These are phyloP conservation scores for Drosophila equinoxialis DNA, from an alignment of 1,140 invertebrate species.

Conservation along the genomic window DNA sequence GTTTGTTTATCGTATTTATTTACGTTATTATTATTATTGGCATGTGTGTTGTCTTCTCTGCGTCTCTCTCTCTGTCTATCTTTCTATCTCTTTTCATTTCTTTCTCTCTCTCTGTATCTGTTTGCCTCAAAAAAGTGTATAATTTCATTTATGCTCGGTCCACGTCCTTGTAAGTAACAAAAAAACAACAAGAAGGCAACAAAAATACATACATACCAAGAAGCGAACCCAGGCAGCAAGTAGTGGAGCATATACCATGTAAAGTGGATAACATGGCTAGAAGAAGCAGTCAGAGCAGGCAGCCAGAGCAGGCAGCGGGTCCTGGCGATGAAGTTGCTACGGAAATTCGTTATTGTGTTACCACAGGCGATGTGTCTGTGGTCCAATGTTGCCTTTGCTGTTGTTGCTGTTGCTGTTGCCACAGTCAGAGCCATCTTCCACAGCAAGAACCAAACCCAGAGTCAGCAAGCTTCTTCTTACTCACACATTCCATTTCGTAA, in stretches of 20 bases:
- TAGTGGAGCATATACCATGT: slow-evolving; percentile 55
- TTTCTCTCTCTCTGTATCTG: slow-evolving; percentile 12
- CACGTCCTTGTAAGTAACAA: slow-evolving; percentile 29
- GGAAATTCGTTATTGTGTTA: slow-evolving; percentile 82
- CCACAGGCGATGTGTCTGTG: slow-evolving; percentile 80
- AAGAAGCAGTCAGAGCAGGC: slow-evolving; percentile 7
- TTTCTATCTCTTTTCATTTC: neutral
- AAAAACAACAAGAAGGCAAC: slow-evolving; percentile 3
- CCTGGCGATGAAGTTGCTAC: slow-evolving; percentile 75
- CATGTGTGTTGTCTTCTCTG: slow-evolving; percentile 31
- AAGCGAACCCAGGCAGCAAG: slow-evolving; percentile 44
- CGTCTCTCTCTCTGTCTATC: neutral
- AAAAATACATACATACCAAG: slow-evolving; percentile 26
- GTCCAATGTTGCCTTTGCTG: slow-evolving; percentile 65
- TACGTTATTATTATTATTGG: slow-evolving; percentile 38
- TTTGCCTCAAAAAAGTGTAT: slow-evolving; percentile 45
- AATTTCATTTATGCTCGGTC: slow-evolving; percentile 57
- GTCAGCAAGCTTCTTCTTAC: neutral
- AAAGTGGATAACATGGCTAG: slow-evolving; percentile 72
- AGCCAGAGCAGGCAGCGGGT: slow-evolving; percentile 37
- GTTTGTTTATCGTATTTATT: slow-evolving; percentile 54
- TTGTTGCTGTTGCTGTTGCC: slow-evolving; percentile 56
- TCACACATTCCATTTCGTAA: slow-evolving; percentile 32
- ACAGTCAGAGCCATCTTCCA: neutral
- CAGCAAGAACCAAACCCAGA: slow-evolving; percentile 8